Percentiles rank a stretch among this genome's conserved stretches.
Conservation (phyloP, 35 echinoderm and acorn worm species). For the Anneissia japonica region DNA sequence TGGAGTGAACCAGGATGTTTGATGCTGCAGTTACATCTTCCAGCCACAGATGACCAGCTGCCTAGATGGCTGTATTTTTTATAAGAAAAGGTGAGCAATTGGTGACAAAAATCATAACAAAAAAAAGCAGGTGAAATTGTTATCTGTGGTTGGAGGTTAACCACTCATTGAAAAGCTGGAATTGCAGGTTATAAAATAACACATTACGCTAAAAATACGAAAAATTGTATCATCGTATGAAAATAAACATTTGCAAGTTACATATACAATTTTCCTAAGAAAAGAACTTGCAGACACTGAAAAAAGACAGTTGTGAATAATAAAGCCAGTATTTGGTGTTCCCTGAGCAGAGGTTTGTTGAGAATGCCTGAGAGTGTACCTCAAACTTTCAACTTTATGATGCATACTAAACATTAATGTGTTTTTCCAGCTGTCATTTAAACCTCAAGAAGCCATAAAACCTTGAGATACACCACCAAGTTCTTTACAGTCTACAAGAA, state of each 20-base stretch:
- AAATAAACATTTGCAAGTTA: background rate
- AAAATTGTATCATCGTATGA: background rate
- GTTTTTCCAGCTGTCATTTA: background rate
- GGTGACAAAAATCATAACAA: background rate
- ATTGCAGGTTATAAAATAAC: background rate
- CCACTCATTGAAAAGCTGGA: background rate
- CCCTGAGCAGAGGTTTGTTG: background rate
- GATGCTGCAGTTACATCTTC: background rate
- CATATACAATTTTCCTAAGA: too few relatives aligned
- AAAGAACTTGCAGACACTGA: background rate
- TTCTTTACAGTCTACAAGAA: background rate
- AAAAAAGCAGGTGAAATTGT: background rate
- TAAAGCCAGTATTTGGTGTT: too few relatives aligned
- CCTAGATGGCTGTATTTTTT: background rate
- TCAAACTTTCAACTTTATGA: background rate
- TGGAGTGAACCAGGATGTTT: background rate
- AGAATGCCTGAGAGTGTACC: background rate
- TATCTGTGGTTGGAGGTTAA: background rate
- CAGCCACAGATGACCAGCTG: background rate
- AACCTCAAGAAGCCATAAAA: background rate
- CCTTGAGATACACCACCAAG: background rate
- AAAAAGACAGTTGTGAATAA: background rate
- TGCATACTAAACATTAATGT: too few relatives aligned
- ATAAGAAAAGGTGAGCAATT: background rate
- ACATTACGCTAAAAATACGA: background rate